Conservation (phyloP, 2,888 invertebrate species). For the Aradus depressus region DNA sequence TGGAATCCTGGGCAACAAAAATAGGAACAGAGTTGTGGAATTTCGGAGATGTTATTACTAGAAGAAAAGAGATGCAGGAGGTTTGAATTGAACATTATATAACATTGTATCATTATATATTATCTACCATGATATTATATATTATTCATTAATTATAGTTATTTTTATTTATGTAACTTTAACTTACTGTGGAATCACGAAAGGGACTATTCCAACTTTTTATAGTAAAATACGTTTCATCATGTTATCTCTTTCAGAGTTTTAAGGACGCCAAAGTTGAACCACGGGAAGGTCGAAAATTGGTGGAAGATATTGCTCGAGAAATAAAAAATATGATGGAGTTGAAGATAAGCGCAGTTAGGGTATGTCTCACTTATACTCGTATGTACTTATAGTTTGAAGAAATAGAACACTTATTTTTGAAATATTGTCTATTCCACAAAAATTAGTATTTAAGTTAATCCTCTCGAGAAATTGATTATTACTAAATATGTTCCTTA, state of each 20-base stretch:
- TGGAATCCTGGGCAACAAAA: slow-evolving; percentile 71
- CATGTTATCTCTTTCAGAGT: slow-evolving; percentile 44
- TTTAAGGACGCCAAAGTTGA: slow-evolving; percentile 67
- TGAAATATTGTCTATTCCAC: neutral
- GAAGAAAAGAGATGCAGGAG: slow-evolving; percentile 65
- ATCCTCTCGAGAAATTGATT: neutral
- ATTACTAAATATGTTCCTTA: neutral
- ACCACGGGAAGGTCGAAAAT: slow-evolving; percentile 60
- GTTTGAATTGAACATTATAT: slow-evolving; percentile 37
- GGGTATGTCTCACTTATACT: slow-evolving; percentile 42
- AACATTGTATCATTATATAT: neutral
- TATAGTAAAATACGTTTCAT: neutral
- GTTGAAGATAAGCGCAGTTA: slow-evolving; percentile 75
- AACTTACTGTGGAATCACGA: too few relatives aligned
- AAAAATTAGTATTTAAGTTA: neutral
- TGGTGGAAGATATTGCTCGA: slow-evolving; percentile 71
- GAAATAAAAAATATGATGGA: slow-evolving; percentile 82
- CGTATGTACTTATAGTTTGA: neutral
- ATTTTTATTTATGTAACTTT: too few relatives aligned
- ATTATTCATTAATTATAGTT: too few relatives aligned
- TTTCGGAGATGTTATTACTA: slow-evolving; percentile 67
- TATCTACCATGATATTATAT: too few relatives aligned
- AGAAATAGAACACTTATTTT: neutral
- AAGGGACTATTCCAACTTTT: neutral
- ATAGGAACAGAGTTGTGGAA: slow-evolving; percentile 64